Base-by-base conservation (phyloP, 2,797 vertebrate genomes). In the Pogoniulus pusillus region DNA sequence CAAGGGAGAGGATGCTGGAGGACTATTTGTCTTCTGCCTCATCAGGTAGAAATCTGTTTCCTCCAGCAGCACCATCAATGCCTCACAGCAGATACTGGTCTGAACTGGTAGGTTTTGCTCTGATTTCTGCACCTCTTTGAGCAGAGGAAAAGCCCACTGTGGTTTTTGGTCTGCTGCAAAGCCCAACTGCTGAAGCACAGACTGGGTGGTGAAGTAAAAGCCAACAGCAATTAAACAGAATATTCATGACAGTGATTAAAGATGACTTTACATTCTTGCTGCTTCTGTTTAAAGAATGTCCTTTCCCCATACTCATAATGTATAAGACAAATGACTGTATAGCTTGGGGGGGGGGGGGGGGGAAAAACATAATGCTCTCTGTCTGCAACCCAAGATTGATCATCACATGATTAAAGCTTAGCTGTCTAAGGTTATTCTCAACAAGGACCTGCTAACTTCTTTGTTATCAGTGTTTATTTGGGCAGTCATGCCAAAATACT, bases 161-260 rank as follows among this genome's bases (percentile, higher is more conserved):
- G 60, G 12, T 70, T 86, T 96, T 85, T 70, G n/a, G 62, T 86
- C 62, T 41, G 30, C 68, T 69, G 74, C 71, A 82, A 78, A 12
- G 16, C 35, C 68, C 8, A 3, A 20, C 74, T 89, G 65, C 35
- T 75, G 83, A 87, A 34, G 63, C 82, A 45, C 14, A 71, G 23
- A 6, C 30, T 49, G 59, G 64, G 37, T 68, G 8, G 64, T 55
- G n/a, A 88, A 71, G 79, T 85, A 80, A 92, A 94, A 91, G 19
- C 60, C 69, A 54, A 74, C 74, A 90, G 82, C 82, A 90, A 66
- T 93, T 86, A 92, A 90, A 51, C 19, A 82, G 85, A 93, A 85
- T 74, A 72, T 72, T 91, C 54, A n/a, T 76, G 85, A 73, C 70
- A 92, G 82, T 87, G 70, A 93, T 12, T 65, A 73, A 94, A 88